Base-by-base conservation (phyloP, 2,113 vertebrate species). In the Eublepharis macularius region DNA sequence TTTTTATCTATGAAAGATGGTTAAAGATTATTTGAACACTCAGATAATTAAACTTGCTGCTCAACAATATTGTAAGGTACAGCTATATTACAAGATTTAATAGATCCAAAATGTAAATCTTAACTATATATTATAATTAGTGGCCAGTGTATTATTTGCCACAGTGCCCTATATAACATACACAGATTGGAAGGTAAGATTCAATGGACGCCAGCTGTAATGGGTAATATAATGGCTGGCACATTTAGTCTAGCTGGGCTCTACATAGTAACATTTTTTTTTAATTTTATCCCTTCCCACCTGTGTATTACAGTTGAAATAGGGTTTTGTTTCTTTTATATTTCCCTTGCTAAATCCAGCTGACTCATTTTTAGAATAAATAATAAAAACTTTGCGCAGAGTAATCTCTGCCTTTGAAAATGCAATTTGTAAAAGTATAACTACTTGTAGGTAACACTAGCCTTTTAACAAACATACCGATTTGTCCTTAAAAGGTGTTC, bases 1-100 rank as follows among this genome's bases (percentile, higher is more conserved):
- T 63, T 83, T 66, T 92, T 83, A 89, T 91, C 91, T 84, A 84
- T 87, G 39, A 90, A 76, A 36, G 84, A 86, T 87, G 91, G 82
- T 80, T 88, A 47, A 77, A 47, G 72, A 79, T 66, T 90, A 47
- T 88, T 88, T 93, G 82, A 73, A 65, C 89, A 87, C 76, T 72
- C 80, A 51, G 41, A 24, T 90, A 66, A 88, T 91, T 93, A 92
- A 88, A 81, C 77, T 87, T 32, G 13, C 69, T 81, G 60, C 87
- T 77, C 21, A 87, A 43, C 41, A 24, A 47, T 85, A 60, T 90
- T 91, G 87, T 79, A 43, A 87, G 80, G 57, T 60, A 60, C 21
- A 2, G 45, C 87, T 89, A 82, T 81, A 4, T 74, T 13, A 60
- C 10, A 36, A 57, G 41, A 21, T 85, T 63, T 80, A 63, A 63